Base-by-base conservation (phyloP, 2,113 vertebrate genomes). In the Catharus minimus region DNA sequence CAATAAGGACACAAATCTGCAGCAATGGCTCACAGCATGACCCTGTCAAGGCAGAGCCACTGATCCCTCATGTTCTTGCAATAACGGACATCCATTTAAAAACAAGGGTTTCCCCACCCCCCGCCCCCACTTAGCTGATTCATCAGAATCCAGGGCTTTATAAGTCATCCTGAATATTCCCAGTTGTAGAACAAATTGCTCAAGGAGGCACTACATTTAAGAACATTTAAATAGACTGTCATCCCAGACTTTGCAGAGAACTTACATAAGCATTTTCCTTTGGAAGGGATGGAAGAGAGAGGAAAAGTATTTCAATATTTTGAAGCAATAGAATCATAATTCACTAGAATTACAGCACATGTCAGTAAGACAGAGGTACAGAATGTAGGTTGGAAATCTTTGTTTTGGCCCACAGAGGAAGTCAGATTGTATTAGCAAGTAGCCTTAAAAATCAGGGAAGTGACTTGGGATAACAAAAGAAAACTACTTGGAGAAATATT, bases 31-130 rank as follows among this genome's bases (percentile, higher is more conserved):
- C 46, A 16, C 46, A 75, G 32, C 0, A 0, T 24, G 10, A 19
- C 22, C 4, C 0, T 7, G 20, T 18, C 49, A 33, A 46, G 61
- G 57, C 23, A 55, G 33, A 41, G 19, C 11, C 26, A 4, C 3
- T 2, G 46, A 26, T 21, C 15, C 36, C 14, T n/a, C 8, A 4
- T 32, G 53, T 8, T 58, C 28, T n/a, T 32, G 12, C 21, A 73
- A 15, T 36, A 86, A 47, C 28, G n/a, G 32, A 41, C 24, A 15
- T 1, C 7, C 21, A 47, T 26, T 69, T 80, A 57, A 68, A 72
- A 65, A 13, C 2, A 41, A 11, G 11, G 13, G 0, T 0, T 3
- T 1, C 0, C 20, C 8, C 28, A 10, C 38, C 38, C 9, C 38
- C 9, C 38, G 10, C 2, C 1, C 5, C 11, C 15, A 62, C 9